These are phyloP conservation scores for Mercenaria mercenaria DNA, from an alignment of 1,140 invertebrate species.

Conservation along the genomic window DNA sequence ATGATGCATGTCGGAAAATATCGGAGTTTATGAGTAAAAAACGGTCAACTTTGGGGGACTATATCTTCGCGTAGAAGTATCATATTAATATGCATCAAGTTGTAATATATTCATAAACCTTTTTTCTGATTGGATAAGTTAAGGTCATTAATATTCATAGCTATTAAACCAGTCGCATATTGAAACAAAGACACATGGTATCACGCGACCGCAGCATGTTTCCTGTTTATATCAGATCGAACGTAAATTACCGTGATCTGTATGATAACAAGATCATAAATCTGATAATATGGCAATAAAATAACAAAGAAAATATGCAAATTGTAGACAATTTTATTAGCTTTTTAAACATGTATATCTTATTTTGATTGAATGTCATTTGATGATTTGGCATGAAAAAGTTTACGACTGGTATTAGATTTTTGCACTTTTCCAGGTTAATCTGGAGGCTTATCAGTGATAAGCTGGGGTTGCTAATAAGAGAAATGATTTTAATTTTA, in stretches of 20 bases:
- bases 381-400: neutral
- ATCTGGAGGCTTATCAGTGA: neutral
- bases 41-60: neutral
- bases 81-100: neutral
- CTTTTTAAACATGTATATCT: neutral
- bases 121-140: neutral
- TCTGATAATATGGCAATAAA: neutral
- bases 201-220: neutral
- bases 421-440: neutral
- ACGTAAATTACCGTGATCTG: neutral
- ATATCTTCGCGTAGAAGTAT: neutral
- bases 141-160: slow-evolving; percentile 6
- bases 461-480: slow-evolving; percentile 6
- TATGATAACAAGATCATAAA: neutral
- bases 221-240: neutral
- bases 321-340: slow-evolving; percentile 2
- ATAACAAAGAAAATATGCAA: slow-evolving; percentile 3
- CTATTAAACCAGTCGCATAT: neutral
- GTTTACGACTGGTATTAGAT: neutral
- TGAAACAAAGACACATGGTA: neutral
- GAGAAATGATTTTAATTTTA: no score
- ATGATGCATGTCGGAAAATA: neutral
- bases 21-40: neutral
- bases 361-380: neutral
- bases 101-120: neutral